phyloP scores from a whole-genome alignment of 2,113 vertebrate genomes.

The Pseudolaguvia tuberculata region DNA sequence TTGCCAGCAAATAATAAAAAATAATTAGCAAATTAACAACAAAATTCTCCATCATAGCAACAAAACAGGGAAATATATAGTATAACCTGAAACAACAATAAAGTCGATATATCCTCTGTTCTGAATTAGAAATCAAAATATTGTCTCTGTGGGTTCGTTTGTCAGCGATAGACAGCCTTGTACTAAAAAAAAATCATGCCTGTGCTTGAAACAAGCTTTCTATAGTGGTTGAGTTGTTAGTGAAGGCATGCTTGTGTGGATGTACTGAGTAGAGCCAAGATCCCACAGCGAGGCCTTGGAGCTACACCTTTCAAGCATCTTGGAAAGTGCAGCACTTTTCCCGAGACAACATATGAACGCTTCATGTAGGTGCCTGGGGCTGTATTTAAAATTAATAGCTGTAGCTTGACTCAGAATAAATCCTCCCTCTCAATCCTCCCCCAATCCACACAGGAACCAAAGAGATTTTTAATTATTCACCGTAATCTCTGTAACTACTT shows the following conservation, averaged over 20 bases:
- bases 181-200: neutral
- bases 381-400: constrained; percentile 47
- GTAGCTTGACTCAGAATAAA: constrained; percentile 43
- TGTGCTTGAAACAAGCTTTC: neutral
- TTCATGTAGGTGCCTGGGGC: constrained; percentile 45
- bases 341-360: constrained; percentile 2
- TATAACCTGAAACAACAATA: neutral
- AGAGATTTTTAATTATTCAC: constrained; percentile 49
- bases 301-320: constrained; percentile 11
- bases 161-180: neutral
- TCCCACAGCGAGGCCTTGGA: constrained; percentile 21
- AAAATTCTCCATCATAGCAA: constrained; percentile 10
- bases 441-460: constrained; percentile 42
- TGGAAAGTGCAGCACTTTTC: constrained; percentile 4
- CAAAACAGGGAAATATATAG: neutral
- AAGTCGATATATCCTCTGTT: neutral
- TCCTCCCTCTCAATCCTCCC: constrained; percentile 30
- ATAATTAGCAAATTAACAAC: too few species aligned
- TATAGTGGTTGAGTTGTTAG: constrained; percentile 26
- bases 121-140: constrained; percentile 1
- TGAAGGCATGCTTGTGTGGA: constrained; percentile 27
- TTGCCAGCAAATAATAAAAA: too few species aligned
- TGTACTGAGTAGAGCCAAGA: constrained; percentile 20
- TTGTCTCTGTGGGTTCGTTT: constrained; percentile 10
- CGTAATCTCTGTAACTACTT: constrained; percentile 42